Base-by-base conservation (phyloP, 2,797 vertebrate genomes). In the Antrozous pallidus region DNA sequence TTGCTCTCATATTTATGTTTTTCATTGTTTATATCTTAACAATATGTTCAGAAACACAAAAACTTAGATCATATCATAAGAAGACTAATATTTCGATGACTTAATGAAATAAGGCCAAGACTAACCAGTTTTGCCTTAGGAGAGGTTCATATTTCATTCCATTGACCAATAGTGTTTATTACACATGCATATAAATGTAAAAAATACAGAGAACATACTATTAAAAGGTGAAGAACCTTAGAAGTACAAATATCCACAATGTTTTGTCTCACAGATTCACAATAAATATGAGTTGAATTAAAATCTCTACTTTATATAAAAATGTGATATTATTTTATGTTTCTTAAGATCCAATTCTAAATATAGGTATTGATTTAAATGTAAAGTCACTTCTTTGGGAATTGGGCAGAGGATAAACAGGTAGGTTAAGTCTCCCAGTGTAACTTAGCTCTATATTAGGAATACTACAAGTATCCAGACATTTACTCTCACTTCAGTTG, bases 281-380 rank as follows among this genome's bases (percentile, higher is more conserved):
- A 95, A 54, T 28, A 90, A 85, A 75, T 51, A 70, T 20, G 45
- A 94, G 54, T 5, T 58, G 67, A 95, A 92, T 90, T 92, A 81
- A 94, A 94, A 81, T 47, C 45, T 93, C 13, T 87, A 69, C 9
- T 69, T 78, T 56, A 82, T 56, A 82, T 54, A 24, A 77, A 94
- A 95, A 65, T 36, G 14, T 10, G 58, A 22, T 24, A 47, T 31
- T 94, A 74, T 82, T 77, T 82, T 58, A 85, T 87, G 3, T 77
- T 86, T 81, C 38, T 86, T 26, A 67, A 71, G 16, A 88, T 78
- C 47, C 86, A 93, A 89, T 54, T 73, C 75, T 78, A 89, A 77
- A 47, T 38, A 54, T 22, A 54, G 51, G 22, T 24, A 77, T 0
- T 85, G 49, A 91, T 49, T 63, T 90, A 87, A 83, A 63, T 49